Percentiles rank a stretch among this genome's conserved stretches.
These are phyloP conservation scores for Mya arenaria DNA, from an alignment of 1,140 invertebrate species.

Conservation along the genomic window DNA sequence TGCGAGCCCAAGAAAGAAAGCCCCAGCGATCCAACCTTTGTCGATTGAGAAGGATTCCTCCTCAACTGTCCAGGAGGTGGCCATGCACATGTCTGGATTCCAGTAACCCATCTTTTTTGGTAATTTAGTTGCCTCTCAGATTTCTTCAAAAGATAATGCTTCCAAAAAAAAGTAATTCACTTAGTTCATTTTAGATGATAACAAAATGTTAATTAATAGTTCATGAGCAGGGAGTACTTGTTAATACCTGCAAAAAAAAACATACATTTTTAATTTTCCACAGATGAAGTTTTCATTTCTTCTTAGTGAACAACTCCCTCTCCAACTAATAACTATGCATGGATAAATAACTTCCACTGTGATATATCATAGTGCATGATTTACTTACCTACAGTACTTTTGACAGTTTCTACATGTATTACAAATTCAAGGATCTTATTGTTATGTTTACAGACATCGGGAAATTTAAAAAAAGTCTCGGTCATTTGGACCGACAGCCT, in stretches of 20 bases:
- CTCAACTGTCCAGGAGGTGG: constrained; percentile 37
- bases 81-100: constrained; percentile 51
- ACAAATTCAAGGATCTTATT: too few relatives aligned
- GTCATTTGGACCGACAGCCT: too few relatives aligned
- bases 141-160: not conserved
- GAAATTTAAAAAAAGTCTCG: too few relatives aligned
- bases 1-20: constrained; percentile 67
- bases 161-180: not conserved
- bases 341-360: too few relatives aligned
- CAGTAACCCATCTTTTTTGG: not conserved
- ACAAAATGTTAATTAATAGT: not conserved
- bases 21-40: constrained; percentile 66
- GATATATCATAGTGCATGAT: too few relatives aligned
- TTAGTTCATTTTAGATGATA: not conserved
- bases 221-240: not conserved
- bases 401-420: too few relatives aligned
- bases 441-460: too few relatives aligned
- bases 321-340: too few relatives aligned
- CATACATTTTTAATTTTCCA: too few relatives aligned
- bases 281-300: too few relatives aligned
- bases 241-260: not conserved
- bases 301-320: too few relatives aligned
- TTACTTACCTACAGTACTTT: too few relatives aligned
- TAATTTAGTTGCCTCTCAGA: not conserved
- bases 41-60: constrained; percentile 57